A percentile compares a stretch with the other conserved stretches of the same genome.
Conservation (phyloP, 2,888 invertebrate genomes). For the Thysanoteuthis rhombus region DNA sequence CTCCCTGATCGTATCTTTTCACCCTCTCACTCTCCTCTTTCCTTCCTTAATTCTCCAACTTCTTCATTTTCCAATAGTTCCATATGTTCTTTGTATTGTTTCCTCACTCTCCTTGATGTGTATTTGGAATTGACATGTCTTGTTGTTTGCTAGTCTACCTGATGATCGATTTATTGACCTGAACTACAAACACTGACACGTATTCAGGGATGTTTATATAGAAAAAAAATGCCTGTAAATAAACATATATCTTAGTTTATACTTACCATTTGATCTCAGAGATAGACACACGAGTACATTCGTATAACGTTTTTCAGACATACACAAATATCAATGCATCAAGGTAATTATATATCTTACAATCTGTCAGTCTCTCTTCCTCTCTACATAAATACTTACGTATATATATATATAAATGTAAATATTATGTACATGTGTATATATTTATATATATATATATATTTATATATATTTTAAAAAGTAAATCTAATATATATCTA, state of each 20-base stretch:
- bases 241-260: not conserved
- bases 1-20: not conserved
- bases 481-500: too few species aligned
- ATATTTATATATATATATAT: too few species aligned
- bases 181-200: not conserved
- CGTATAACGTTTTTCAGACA: not conserved
- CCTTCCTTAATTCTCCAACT: not conserved
- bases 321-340: not conserved
- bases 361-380: not conserved
- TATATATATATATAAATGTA: not conserved
- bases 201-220: not conserved
- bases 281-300: not conserved
- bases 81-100: not conserved
- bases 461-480: too few species aligned
- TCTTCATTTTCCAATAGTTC: not conserved
- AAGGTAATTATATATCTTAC: not conserved
- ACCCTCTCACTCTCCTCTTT: not conserved
- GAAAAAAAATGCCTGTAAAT: not conserved
- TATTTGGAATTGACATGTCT: too few species aligned
- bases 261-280: not conserved
- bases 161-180: too few species aligned
- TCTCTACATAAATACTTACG: not conserved
- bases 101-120: too few species aligned
- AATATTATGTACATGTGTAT: too few species aligned
- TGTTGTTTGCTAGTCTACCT: too few species aligned